phyloP scores from a whole-genome alignment of 2,888 invertebrate genomes.

The Leucoma salicis region DNA sequence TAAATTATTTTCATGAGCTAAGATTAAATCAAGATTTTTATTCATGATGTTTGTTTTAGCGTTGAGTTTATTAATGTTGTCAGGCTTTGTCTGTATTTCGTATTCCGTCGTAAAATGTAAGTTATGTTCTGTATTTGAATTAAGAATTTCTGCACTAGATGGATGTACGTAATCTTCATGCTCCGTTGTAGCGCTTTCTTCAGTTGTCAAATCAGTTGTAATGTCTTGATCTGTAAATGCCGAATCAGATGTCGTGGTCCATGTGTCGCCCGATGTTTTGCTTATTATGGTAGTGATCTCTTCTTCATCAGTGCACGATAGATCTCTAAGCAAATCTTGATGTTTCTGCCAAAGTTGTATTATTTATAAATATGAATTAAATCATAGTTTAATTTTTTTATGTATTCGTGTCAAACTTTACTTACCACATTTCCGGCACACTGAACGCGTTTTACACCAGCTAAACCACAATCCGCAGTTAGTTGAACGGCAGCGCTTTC shows the following conservation, averaged over 20 bases:
- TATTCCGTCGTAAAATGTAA: slow-evolving; percentile 19
- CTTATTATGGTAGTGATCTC: slow-evolving; percentile 53
- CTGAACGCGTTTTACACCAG: slow-evolving; percentile 87
- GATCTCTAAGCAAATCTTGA: slow-evolving; percentile 81
- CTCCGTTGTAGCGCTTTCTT: slow-evolving; percentile 53
- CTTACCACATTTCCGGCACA: slow-evolving; percentile 89
- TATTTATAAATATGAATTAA: background rate
- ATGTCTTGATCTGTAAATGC: slow-evolving; percentile 52
- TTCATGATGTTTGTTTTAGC: slow-evolving; percentile 30
- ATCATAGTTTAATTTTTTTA: no score
- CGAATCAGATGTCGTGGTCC: slow-evolving; percentile 46
- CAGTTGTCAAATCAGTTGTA: slow-evolving; percentile 49
- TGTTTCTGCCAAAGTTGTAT: slow-evolving; percentile 82
- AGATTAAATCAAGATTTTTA: slow-evolving; percentile 48
- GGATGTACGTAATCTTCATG: slow-evolving; percentile 50
- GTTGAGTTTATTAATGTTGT: slow-evolving; percentile 33
- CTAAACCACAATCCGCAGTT: slow-evolving; percentile 88
- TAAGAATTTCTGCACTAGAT: slow-evolving; percentile 35
- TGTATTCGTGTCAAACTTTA: no score
- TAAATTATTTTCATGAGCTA: slow-evolving; percentile 51
- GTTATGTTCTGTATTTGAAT: slow-evolving; percentile 34
- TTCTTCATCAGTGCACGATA: slow-evolving; percentile 81
- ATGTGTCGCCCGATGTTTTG: slow-evolving; percentile 39
- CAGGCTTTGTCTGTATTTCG: slow-evolving; percentile 21
- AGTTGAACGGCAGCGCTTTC: slow-evolving; percentile 89